A percentile compares a stretch with the other conserved stretches of the same genome.
These are phyloP conservation scores for Chamaetylas fuelleborni DNA, from an alignment of 2,113 vertebrate genomes.

Conservation along the genomic window DNA sequence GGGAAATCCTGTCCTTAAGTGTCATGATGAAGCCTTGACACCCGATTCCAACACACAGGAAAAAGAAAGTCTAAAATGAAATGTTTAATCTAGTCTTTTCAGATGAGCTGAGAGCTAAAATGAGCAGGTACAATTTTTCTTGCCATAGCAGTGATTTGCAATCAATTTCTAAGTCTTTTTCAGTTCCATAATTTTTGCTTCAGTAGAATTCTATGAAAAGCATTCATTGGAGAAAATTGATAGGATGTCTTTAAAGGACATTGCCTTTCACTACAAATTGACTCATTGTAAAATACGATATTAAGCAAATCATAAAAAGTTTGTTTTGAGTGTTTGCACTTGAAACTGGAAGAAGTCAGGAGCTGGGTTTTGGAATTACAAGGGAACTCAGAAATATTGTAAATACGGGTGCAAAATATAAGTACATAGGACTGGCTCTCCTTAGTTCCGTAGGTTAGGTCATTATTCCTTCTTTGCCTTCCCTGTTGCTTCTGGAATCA, in stretches of 20 bases:
- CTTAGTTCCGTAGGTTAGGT: neutral
- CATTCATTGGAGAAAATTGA: conserved; percentile 14
- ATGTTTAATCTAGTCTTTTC: neutral
- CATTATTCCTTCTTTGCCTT: neutral
- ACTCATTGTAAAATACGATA: neutral
- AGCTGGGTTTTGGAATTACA: neutral
- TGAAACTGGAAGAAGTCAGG: neutral
- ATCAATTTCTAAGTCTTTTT: conserved; percentile 29
- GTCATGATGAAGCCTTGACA: neutral
- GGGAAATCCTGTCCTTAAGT: neutral
- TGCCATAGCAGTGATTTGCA: neutral
- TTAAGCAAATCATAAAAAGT: conserved; percentile 22
- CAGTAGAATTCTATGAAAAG: conserved; percentile 36
- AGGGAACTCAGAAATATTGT: neutral
- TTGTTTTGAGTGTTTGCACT: neutral
- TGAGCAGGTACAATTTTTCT: neutral
- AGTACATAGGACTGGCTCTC: neutral
- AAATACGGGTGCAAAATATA: neutral
- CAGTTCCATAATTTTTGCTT: conserved; percentile 8
- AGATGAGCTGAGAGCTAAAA: conserved; percentile 3
- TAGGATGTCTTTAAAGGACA: conserved; percentile 27
- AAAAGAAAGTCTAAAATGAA: neutral
- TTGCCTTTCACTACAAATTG: neutral
- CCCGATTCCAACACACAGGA: neutral
- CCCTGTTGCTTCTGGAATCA: neutral